phyloP scores from a whole-genome alignment of 2,113 vertebrate genomes.

The Protobothrops mucrosquamatus region DNA sequence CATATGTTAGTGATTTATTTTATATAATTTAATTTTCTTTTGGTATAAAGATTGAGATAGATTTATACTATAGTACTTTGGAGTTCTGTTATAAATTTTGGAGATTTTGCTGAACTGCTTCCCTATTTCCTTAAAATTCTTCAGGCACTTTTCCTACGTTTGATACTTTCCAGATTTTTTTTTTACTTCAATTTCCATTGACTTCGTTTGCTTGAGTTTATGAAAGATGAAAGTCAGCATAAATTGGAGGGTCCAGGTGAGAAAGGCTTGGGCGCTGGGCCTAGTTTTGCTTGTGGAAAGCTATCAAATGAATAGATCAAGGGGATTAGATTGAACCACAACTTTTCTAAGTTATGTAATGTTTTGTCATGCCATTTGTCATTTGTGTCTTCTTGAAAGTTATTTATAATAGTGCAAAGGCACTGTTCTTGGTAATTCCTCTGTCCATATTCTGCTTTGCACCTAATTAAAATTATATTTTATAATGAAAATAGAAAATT shows the following conservation, averaged over 20 bases:
- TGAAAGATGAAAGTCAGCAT: not conserved
- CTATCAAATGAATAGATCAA: not conserved
- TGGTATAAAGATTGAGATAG: not conserved
- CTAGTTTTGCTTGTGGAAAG: not conserved
- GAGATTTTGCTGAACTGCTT: not conserved
- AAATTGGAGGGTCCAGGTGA: not conserved
- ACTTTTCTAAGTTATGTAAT: slow-evolving; percentile 24
- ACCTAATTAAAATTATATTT: slow-evolving; percentile 48
- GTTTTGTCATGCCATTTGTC: slow-evolving; percentile 25
- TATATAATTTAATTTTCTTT: not conserved
- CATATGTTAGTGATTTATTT: not conserved
- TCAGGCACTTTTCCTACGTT: not conserved
- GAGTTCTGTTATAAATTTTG: not conserved
- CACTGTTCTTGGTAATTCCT: slow-evolving; percentile 20
- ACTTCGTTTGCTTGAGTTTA: not conserved
- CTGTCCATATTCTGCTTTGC: slow-evolving; percentile 56
- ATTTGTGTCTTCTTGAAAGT: not conserved
- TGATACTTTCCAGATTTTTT: not conserved
- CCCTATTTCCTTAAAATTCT: not conserved
- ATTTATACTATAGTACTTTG: not conserved
- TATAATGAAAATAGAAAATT: slow-evolving; percentile 74
- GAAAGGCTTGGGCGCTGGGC: not conserved
- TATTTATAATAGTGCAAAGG: slow-evolving; percentile 29
- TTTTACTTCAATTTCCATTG: not conserved
- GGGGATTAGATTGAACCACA: not conserved